Base-by-base conservation (phyloP, 2,888 invertebrate species). In the Drosophila kuntzei region DNA sequence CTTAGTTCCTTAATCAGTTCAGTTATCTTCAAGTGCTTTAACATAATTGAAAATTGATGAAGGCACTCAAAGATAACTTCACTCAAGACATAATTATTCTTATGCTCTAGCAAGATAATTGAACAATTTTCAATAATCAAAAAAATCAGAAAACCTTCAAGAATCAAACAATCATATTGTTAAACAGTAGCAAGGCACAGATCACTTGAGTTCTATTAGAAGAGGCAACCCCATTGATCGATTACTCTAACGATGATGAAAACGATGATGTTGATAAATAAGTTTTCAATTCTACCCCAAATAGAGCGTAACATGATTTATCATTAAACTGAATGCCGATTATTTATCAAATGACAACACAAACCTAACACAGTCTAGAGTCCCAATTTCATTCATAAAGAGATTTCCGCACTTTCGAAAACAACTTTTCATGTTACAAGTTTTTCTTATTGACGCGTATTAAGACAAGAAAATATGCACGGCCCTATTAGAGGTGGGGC, bases 361-460 rank as follows among this genome's bases (percentile, higher is more conserved):
- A 73, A 77, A 54, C 41, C 74, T 70, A 75, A 82, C 44, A 66
- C 55, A 65, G 64, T 66, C 60, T 69, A 8, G 18, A 62, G 57
- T 55, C 25, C 62, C 57, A 62, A 72, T 79, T 72, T 87, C 85
- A 87, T 87, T 87, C 87, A 85, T 79, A 68, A 73, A 69, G 34
- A 60, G 71, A 73, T 85, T 80, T 79, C 76, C 70, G 82, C 74
- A 65, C 80, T 76, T 86, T 80, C 67, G 34, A 39, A 39, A 76
- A 59, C 59, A 39, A 59, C 29, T 60, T 69, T 61, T 39, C 59
- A 49, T 46, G 53, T 20, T 11, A 63, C 59, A 67, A 68, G 58
- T 27, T 72, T 71, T 68, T 61, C 54, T 16, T 46, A 58, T 39
- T 75, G 50, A 53, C 25, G 41, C 41, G 47, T 46, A 34, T 68